Evolutionary conservation across 2,888 invertebrate species (phyloP), one percentile per base, ranked within the genome.

Genomic region (Carabus problematicus): DNA sequence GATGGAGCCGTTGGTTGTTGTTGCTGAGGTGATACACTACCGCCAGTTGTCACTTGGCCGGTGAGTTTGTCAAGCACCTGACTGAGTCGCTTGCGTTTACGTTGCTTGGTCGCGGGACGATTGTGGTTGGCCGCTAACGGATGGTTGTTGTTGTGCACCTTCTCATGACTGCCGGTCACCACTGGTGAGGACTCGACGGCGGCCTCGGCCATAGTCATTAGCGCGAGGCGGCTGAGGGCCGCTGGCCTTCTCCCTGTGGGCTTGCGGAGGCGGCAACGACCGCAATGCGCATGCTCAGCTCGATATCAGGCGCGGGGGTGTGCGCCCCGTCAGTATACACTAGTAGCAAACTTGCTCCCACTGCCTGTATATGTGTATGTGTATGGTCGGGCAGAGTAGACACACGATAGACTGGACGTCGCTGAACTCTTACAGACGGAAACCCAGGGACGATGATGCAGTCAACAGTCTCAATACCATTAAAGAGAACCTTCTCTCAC

Each of bases 41-140:
- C 52, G 29, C 56, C 40, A 12, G 29, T 59, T 4, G 75, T 75
- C 29, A 76, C 76, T 54, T 78, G 78, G 8, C 85, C 85, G 16
- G 86, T 84, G 3, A 94, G 85, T 76, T 91, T 92, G 78, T 94
- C 93, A 71, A 95, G 84, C 18, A 95, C 91, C 71, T 90, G 91
- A 64, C 91, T 92, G 14, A 94, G 85, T 47, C 94, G 86, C 79
- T 92, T 90, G 72, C 92, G 87, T 80, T 94, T 94, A 73, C 90
- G 85, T 74, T 89, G 88, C 78, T 91, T 90, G 75, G 87, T 84
- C 82, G 86, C 85, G 72, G 81, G 80, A 55, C 85, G 83, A 75
- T 88, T 88, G 72, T 88, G 85, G 75, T 88, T 88, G 72, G 86
- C 84, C 71, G 86, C 85, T 72, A 86, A 84, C 62, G 87, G 86